Evolutionary conservation across 2,888 invertebrate species (phyloP).

Genomic region (Polylopha cassiicola): DNA sequence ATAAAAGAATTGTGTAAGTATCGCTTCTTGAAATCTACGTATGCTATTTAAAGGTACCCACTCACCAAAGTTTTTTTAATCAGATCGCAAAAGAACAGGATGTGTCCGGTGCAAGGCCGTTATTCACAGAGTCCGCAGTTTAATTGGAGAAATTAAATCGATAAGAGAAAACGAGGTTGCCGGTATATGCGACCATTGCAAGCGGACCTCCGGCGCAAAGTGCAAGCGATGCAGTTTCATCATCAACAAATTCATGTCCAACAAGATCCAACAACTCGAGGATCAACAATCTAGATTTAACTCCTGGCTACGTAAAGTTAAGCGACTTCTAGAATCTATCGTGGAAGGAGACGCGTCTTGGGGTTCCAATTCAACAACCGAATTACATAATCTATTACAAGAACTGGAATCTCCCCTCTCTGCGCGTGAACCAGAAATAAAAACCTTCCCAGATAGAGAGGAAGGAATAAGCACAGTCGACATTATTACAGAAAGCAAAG

Average conservation of each 20-base stretch:
- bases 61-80: conserved; percentile 3
- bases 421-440: conserved; percentile 25
- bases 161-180: conserved; percentile 36
- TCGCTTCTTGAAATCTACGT: background rate
- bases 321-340: conserved; percentile 31
- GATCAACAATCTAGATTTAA: conserved; percentile 29
- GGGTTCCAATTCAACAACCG: too few relatives aligned
- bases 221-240: conserved; percentile 44
- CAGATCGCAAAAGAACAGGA: conserved; percentile 37
- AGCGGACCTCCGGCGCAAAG: conserved; percentile 29
- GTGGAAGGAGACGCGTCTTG: conserved; percentile 28
- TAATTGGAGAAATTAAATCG: conserved; percentile 37
- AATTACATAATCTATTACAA: conserved; percentile 32
- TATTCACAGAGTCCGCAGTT: conserved; percentile 33
- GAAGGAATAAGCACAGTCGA: conserved; percentile 19
- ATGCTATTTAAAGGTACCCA: background rate
- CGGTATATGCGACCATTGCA: conserved; percentile 42
- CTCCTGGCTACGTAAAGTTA: conserved; percentile 36
- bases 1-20: conserved; percentile 36
- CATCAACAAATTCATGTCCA: conserved; percentile 31
- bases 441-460: conserved; percentile 25
- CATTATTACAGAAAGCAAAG: conserved; percentile 30
- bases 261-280: conserved; percentile 26
- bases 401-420: conserved; percentile 30
- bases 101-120: conserved; percentile 39